Conservation (phyloP, 2,113 vertebrate genomes). For the Pionites leucogaster region DNA sequence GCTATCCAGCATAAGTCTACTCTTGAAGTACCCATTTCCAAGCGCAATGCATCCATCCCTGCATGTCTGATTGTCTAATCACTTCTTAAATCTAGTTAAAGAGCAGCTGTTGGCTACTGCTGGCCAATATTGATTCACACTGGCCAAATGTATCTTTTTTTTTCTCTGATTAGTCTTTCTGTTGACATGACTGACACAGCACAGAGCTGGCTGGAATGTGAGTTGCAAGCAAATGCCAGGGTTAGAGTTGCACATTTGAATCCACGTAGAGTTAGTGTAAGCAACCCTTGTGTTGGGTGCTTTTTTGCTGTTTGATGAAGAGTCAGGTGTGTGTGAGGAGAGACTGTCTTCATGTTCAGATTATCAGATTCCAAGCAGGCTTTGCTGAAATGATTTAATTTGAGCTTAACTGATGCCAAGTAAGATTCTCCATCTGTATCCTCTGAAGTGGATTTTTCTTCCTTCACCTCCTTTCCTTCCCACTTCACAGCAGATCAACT, state of each 20-base stretch:
- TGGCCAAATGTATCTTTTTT: background rate
- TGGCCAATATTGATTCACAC: background rate
- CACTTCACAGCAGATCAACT: background rate
- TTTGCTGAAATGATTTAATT: background rate
- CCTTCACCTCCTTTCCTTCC: fast-evolving
- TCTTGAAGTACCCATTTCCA: background rate
- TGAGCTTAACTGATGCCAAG: background rate
- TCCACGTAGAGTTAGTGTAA: background rate
- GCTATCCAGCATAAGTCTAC: background rate
- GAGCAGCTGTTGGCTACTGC: background rate
- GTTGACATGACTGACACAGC: background rate
- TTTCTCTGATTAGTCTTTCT: background rate
- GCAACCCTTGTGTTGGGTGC: background rate
- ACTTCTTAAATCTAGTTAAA: background rate
- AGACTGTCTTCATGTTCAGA: background rate
- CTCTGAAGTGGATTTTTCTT: background rate
- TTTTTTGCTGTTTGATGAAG: background rate
- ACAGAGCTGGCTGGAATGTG: background rate
- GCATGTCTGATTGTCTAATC: background rate
- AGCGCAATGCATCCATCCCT: background rate
- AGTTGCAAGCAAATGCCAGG: background rate
- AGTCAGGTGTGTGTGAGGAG: background rate
- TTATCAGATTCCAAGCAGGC: background rate
- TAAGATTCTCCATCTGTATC: background rate
- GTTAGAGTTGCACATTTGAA: background rate